Percentiles rank a stretch among this genome's conserved stretches.
Conservation (phyloP, 2,113 vertebrate species). For the Nesogale talazaci region DNA sequence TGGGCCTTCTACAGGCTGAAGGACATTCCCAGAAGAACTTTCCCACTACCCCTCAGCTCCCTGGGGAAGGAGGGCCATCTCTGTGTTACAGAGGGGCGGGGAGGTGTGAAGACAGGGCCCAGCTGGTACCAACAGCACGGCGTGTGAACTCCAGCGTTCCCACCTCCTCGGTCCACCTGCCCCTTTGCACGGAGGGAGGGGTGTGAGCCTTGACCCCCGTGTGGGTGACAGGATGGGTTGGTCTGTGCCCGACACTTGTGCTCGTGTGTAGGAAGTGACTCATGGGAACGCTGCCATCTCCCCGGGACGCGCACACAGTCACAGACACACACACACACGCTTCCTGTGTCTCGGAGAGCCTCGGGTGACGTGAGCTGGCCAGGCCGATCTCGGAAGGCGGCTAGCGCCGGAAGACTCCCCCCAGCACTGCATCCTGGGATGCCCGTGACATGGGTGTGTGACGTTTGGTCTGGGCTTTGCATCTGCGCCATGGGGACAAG, state of each 20-base stretch:
- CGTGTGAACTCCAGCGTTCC: neutral
- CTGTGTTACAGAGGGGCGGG: neutral
- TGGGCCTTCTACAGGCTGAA: neutral
- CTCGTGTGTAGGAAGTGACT: conserved; percentile 60
- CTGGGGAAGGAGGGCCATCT: neutral
- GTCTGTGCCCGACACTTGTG: neutral
- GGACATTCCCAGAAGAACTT: neutral
- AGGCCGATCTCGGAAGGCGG: neutral
- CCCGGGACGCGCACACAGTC: conserved; percentile 33
- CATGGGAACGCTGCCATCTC: conserved; percentile 12
- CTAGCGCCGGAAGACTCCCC: conserved; percentile 35
- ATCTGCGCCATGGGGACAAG: conserved; percentile 42
- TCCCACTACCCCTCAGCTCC: neutral
- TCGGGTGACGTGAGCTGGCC: conserved; percentile 21
- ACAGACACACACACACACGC: neutral
- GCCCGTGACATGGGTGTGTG: neutral
- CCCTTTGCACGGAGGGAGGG: neutral
- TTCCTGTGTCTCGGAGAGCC: conserved; percentile 62
- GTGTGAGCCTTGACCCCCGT: neutral
- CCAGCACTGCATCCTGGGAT: neutral
- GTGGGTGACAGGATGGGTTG: neutral
- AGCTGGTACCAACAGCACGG: neutral
- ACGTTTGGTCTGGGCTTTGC: neutral
- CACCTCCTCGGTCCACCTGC: neutral
- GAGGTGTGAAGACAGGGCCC: neutral